Conservation (phyloP, 1,140 invertebrate species). For the Drosophila murphyi region DNA sequence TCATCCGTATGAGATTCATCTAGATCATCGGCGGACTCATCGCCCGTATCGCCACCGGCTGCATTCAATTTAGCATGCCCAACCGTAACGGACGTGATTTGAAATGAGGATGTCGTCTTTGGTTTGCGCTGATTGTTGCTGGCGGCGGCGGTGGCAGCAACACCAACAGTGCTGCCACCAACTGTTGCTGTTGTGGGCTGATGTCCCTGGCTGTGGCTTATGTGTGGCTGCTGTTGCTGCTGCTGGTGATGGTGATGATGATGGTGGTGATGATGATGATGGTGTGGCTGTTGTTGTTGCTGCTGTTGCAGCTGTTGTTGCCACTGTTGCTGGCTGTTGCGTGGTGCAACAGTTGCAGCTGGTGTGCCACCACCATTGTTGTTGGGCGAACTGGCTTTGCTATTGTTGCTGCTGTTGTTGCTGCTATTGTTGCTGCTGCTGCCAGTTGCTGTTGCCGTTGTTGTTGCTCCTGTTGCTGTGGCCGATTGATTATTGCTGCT, state of each 20-base stretch:
- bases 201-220: slow-evolving; percentile 72
- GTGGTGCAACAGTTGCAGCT: slow-evolving; percentile 27
- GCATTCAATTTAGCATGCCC: slow-evolving; percentile 86
- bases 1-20: slow-evolving; percentile 97
- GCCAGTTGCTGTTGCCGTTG: slow-evolving; percentile 17
- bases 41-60: slow-evolving; percentile 93
- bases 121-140: slow-evolving; percentile 69
- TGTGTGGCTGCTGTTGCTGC: slow-evolving; percentile 55
- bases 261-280: slow-evolving; percentile 47
- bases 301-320: slow-evolving; percentile 35
- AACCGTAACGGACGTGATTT: slow-evolving; percentile 95
- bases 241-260: slow-evolving; percentile 55
- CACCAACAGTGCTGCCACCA: neutral
- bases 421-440: slow-evolving; percentile 41
- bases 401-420: slow-evolving; percentile 13
- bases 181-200: slow-evolving; percentile 35
- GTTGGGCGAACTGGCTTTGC: slow-evolving; percentile 75
- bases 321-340: slow-evolving; percentile 21
- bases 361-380: slow-evolving; percentile 65
- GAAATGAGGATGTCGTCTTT: slow-evolving; percentile 92
- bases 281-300: slow-evolving; percentile 41
- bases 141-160: neutral
- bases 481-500: slow-evolving; percentile 51
- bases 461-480: slow-evolving; percentile 17
- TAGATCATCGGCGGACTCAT: slow-evolving; percentile 96